These are phyloP conservation scores for Apogon talboti DNA, from an alignment of 2,797 vertebrate species.

Conservation along the genomic window DNA sequence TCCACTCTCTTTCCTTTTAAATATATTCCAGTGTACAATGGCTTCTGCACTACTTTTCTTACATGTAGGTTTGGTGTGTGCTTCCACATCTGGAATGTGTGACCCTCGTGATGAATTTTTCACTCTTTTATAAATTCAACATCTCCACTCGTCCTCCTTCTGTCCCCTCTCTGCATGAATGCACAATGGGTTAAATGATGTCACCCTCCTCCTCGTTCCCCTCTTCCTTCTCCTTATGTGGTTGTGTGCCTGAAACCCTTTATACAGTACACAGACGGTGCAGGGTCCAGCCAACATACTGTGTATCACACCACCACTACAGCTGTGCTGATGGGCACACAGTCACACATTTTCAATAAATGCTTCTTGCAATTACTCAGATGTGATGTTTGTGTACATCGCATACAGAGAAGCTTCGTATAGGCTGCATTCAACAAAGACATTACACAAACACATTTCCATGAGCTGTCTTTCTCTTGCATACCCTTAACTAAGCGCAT, in stretches of 20 bases:
- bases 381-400: conserved; percentile 41
- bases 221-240: background rate
- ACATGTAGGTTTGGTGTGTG: conserved; percentile 4
- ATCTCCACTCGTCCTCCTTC: conserved; percentile 6
- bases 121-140: conserved; percentile 45
- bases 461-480: conserved; percentile 12
- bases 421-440: conserved; percentile 37
- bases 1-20: background rate
- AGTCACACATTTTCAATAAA: background rate
- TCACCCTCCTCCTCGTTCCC: background rate
- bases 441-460: conserved; percentile 32
- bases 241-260: background rate
- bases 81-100: conserved; percentile 27
- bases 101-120: conserved; percentile 33
- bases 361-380: conserved; percentile 9
- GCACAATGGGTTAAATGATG: too few relatives aligned
- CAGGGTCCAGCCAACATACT: background rate
- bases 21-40: background rate
- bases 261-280: background rate
- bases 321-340: conserved; percentile 17
- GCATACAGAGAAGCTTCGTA: conserved; percentile 35
- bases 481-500: conserved; percentile 37
- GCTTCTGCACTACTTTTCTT: background rate
- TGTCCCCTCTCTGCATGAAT: background rate
- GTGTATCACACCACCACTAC: conserved; percentile 3